Evolutionary conservation across 2,888 invertebrate species (phyloP).

Genomic region (Volucella inflata): DNA sequence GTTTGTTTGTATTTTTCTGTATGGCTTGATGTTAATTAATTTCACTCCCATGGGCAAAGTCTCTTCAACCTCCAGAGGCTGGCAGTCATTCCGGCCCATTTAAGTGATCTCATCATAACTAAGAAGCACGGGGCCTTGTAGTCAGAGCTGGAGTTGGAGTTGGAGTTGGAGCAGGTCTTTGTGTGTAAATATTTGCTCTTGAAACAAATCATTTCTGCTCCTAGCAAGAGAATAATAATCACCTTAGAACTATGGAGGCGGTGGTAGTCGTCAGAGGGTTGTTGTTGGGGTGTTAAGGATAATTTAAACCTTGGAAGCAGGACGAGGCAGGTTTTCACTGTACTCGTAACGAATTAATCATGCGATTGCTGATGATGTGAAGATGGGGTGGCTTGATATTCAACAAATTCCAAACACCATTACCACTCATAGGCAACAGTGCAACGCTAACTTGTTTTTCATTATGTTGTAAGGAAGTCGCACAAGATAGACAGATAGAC

Average conservation of each 20-base stretch:
- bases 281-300: neutral
- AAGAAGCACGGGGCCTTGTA: slow-evolving; percentile 3
- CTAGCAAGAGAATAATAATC: slow-evolving; percentile 54
- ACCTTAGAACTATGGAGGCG: slow-evolving; percentile 18
- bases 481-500: neutral
- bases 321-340: neutral
- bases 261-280: neutral
- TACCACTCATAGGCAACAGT: slow-evolving; percentile 13
- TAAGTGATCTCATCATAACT: slow-evolving; percentile 66
- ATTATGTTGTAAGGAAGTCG: slow-evolving; percentile 33
- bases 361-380: slow-evolving; percentile 50
- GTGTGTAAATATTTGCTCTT: slow-evolving; percentile 66
- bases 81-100: slow-evolving; percentile 49
- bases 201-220: slow-evolving; percentile 72
- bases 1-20: slow-evolving; percentile 67
- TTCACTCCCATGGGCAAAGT: slow-evolving; percentile 70
- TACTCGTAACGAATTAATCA: slow-evolving; percentile 67
- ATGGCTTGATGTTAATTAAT: slow-evolving; percentile 70
- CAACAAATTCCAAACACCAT: too few species aligned
- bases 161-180: slow-evolving; percentile 37
- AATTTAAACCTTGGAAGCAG: slow-evolving; percentile 49
- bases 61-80: neutral
- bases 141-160: too few species aligned
- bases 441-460: slow-evolving; percentile 58
- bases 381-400: neutral